Base-by-base conservation (phyloP, 2,888 invertebrate species). In the Colletes collaris region DNA sequence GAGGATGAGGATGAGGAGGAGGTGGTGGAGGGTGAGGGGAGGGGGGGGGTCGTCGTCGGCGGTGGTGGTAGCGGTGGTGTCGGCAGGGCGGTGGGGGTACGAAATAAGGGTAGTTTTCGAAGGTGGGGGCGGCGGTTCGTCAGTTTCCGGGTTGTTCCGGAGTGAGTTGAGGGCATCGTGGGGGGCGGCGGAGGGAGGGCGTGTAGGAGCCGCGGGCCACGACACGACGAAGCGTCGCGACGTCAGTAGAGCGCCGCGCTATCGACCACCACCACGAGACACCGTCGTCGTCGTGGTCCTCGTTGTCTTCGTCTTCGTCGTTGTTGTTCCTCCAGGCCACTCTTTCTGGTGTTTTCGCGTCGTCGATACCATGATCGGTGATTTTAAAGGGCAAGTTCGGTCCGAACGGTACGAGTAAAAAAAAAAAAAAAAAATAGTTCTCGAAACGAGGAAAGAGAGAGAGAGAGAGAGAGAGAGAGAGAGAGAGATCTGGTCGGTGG, bases 211-310 rank as follows among this genome's bases (percentile, higher is more conserved):
- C 86, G 92, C 93, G 94, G 93, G 92, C 90, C 92, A 92, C 94
- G 91, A 90, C 90, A 94, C 93, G 94, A 92, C 86, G 90, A 91
- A 91, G 94, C 92, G 94, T 94, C 92, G 92, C 92, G 92, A 92
- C 92, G 91, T 92, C 91, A 92, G 92, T 92, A 90, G 90, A 91
- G 92, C 92, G 91, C 90, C 92, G 92, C 90, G 91, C 92, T 92
- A 91, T 91, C 92, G 92, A 91, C 92, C 92, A 92, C 90, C 91
- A 88, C 89, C 87, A 90, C 90, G 89, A 88, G 88, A 90, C 85
- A 88, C 85, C 82, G 81, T 86, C 84, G 82, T 84, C 88, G 82
- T 83, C 84, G 76, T 86, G 85, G 55, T 79, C 78, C 16, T 79
- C 76, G 44, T 83, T 72, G 53, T 77, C 82, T 16, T 69, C 70